Evolutionary conservation across 2,888 invertebrate genomes (phyloP).

Genomic region (Scotopteryx bipunctaria): DNA sequence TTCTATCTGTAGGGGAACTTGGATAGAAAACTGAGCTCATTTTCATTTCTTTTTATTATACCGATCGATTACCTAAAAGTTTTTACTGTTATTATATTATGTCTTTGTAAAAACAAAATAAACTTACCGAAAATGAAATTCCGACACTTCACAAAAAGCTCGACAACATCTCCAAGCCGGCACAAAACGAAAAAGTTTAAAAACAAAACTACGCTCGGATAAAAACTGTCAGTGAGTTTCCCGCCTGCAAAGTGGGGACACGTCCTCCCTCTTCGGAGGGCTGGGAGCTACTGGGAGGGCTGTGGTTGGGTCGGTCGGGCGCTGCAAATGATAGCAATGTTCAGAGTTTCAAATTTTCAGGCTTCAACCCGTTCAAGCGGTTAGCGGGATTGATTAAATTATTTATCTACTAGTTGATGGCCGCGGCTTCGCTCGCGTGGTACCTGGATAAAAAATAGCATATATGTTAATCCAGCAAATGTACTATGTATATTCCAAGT

Average conservation of each 20-base stretch:
- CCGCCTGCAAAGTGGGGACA: conserved; percentile 18
- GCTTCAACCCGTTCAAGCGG: conserved; percentile 32
- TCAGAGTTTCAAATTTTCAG: conserved; percentile 57
- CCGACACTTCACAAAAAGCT: conserved; percentile 21
- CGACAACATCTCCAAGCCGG: conserved; percentile 4
- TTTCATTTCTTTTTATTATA: too few species aligned
- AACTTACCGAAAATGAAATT: conserved; percentile 28
- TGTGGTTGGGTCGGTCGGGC: conserved; percentile 35
- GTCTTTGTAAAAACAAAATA: too few species aligned
- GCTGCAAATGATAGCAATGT: conserved; percentile 60
- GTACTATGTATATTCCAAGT: too few species aligned
- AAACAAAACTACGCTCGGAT: conserved; percentile 45
- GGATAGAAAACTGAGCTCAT: too few species aligned
- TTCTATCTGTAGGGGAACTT: too few species aligned
- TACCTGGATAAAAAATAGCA: too few species aligned
- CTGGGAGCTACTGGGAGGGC: conserved; percentile 56
- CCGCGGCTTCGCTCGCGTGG: too few species aligned
- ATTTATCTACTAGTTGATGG: too few species aligned
- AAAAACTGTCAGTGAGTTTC: conserved; percentile 44
- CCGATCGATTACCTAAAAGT: too few species aligned
- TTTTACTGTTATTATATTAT: too few species aligned
- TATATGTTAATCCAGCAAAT: too few species aligned
- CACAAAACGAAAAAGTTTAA: conserved; percentile 30
- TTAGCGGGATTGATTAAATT: too few species aligned
- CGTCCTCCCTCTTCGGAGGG: conserved; percentile 48